Evolutionary conservation across 2,888 invertebrate genomes (phyloP).

Genomic region (Malthinus flaveolus): DNA sequence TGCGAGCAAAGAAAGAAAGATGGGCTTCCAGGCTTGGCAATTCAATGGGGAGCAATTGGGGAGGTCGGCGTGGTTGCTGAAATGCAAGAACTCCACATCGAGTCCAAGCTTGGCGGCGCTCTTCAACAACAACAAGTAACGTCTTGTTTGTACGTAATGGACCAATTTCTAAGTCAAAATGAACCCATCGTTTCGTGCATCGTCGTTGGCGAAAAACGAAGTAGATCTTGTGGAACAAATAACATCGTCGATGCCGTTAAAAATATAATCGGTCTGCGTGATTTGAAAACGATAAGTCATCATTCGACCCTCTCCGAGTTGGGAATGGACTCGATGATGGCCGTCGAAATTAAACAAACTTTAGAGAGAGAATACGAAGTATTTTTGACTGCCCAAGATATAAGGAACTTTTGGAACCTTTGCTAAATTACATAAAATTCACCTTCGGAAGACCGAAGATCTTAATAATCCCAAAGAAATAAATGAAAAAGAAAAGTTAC

Average conservation of each 20-base stretch:
- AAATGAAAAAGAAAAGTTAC: constrained; percentile 8
- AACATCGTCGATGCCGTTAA: constrained; percentile 75
- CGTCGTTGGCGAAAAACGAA: constrained; percentile 80
- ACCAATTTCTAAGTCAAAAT: constrained; percentile 70
- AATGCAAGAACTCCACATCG: constrained; percentile 21
- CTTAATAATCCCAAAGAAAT: too few relatives aligned
- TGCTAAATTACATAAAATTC: not conserved
- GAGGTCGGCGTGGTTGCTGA: constrained; percentile 67
- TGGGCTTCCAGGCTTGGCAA: constrained; percentile 33
- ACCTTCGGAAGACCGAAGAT: constrained; percentile 40
- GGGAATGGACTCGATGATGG: constrained; percentile 97
- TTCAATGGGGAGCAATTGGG: constrained; percentile 36
- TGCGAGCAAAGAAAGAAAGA: constrained; percentile 64
- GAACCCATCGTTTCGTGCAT: constrained; percentile 76
- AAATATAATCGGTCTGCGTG: constrained; percentile 63
- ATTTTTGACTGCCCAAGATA: constrained; percentile 82
- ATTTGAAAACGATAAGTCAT: constrained; percentile 70
- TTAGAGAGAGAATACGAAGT: constrained; percentile 88
- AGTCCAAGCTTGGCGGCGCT: constrained; percentile 61
- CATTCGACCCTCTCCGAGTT: constrained; percentile 82
- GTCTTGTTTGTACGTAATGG: constrained; percentile 65
- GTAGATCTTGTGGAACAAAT: constrained; percentile 68
- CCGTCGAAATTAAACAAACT: constrained; percentile 92
- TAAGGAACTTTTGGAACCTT: constrained; percentile 59
- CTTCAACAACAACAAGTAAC: constrained; percentile 68